These are phyloP conservation scores for Lasioglossum vierecki DNA, from an alignment of 2,888 invertebrate species.

Conservation along the genomic window DNA sequence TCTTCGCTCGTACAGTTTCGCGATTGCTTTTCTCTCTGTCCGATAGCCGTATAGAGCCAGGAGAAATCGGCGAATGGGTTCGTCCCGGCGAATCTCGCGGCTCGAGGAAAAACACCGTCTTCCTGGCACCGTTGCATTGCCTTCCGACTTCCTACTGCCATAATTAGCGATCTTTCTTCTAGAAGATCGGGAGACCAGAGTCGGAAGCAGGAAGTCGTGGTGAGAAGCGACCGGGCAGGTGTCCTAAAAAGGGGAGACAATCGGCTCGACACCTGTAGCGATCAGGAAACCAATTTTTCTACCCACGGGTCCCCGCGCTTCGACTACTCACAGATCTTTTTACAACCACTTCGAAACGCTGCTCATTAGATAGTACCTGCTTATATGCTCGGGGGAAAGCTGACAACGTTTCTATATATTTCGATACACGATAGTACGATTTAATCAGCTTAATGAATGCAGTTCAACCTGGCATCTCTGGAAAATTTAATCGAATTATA, in stretches of 20 bases:
- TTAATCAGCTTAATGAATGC: too few species aligned
- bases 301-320: neutral
- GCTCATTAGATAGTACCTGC: neutral
- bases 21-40: slow-evolving; percentile 11
- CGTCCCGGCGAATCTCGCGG: slow-evolving; percentile 20
- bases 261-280: neutral
- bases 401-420: neutral
- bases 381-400: neutral
- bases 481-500: too few species aligned
- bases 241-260: slow-evolving; percentile 2
- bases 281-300: slow-evolving; percentile 3
- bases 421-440: neutral
- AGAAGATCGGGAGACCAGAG: slow-evolving; percentile 4
- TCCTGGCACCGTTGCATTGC: slow-evolving; percentile 22
- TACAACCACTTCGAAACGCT: neutral
- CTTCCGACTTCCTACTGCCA: slow-evolving; percentile 50
- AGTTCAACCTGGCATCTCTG: too few species aligned
- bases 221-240: neutral
- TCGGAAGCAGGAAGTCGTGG: slow-evolving; percentile 21
- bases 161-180: slow-evolving; percentile 42
- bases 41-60: slow-evolving; percentile 27
- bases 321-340: neutral
- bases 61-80: slow-evolving; percentile 43
- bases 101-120: slow-evolving; percentile 45
- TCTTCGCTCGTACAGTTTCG: slow-evolving; percentile 18